A percentile compares a stretch with the other conserved stretches of the same genome.
These are phyloP conservation scores for Sinocyclocheilus maitianheensis DNA, from an alignment of 2,113 vertebrate genomes.

Conservation along the genomic window DNA sequence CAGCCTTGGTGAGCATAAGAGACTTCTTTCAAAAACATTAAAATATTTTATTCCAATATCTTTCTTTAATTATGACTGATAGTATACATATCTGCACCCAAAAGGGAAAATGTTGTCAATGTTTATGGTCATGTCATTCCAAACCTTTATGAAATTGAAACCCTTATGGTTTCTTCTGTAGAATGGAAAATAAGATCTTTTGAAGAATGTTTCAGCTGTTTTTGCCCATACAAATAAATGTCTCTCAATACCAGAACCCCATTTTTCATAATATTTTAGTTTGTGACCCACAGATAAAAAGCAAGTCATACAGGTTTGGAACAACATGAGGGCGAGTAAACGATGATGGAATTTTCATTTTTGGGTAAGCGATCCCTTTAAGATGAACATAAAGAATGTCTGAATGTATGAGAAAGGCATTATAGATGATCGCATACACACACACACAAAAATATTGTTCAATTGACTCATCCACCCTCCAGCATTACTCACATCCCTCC, in stretches of 20 bases:
- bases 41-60: no score
- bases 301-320: neutral
- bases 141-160: no score
- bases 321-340: neutral
- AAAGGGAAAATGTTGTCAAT: no score
- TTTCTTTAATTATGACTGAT: no score
- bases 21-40: no score
- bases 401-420: neutral
- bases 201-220: neutral
- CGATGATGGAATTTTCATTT: neutral
- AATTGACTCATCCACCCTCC: constrained; percentile 11
- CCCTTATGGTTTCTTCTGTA: neutral
- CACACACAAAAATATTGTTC: neutral
- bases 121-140: no score
- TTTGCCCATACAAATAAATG: no score
- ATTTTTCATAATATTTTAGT: neutral
- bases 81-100: no score
- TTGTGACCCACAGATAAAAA: neutral
- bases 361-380: neutral
- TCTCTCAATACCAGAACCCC: no score
- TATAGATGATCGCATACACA: neutral
- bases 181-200: neutral
- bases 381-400: neutral
- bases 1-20: neutral
- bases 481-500: constrained; percentile 34